Base-by-base conservation (phyloP, 2,888 invertebrate species). In the Pantelozetes paolii region DNA sequence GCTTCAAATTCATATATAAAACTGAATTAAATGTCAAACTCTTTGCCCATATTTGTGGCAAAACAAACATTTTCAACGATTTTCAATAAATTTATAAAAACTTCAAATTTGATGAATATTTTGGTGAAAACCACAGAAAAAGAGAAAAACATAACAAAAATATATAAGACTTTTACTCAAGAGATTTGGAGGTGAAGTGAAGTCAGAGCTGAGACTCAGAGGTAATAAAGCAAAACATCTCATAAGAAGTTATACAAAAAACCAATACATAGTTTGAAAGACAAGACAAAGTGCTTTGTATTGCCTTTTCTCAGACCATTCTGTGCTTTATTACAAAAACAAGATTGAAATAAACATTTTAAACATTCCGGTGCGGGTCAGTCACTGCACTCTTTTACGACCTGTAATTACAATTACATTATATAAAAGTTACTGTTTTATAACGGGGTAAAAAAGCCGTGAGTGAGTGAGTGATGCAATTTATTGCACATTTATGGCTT, bases 401-500 rank as follows among this genome's bases (percentile, higher is more conserved):
- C 67, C 40, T 67, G 67, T 26, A 67, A 67, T 67, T 67, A 67
- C 67, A 67, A 67, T 67, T 40, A 67, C 67, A 67, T 67, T 67
- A 67, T 67, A 67, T 67, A 67, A 67, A 67, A 67, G 23, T 40
- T 42, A 42, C 40, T 67, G 67, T 40, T 67, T 67, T 67, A 67
- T 67, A 67, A 67, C 67, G 67, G 67, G 67, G 40, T 67, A 67
- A 67, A 67, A 36, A 40, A 36, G 40, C 40, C 5, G 20, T 26
- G 42, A 40, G 45, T 73, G 73, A 20, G 20, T 26, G 42, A 40
- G 45, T 73, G 73, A 73, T 73, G 73, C 73, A 73, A 73, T 73
- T 73, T 73, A 73, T 73, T 67, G 67, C 67, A 67, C 73, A 73
- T 73, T 73, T 73, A 73, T 73, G 67, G 54, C 73, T 54, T 54